Conservation (phyloP, 1,140 invertebrate genomes). For the Drosophila dunni region DNA sequence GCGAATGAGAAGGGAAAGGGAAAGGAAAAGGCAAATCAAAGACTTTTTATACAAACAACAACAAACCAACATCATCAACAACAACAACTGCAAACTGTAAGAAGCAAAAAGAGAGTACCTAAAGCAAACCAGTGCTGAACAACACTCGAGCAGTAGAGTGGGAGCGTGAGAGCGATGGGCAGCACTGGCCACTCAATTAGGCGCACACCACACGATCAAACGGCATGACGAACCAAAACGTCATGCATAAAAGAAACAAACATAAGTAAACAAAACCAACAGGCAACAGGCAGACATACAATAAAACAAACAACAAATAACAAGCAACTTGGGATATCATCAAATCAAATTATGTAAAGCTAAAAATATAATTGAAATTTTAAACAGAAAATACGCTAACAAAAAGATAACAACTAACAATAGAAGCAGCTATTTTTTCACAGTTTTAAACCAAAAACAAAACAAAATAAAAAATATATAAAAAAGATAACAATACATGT, state of each 20-base stretch:
- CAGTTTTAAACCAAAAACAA: constrained; percentile 72
- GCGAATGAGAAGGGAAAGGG: constrained; percentile 51
- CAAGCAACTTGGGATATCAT: constrained; percentile 53
- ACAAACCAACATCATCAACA: constrained; percentile 35
- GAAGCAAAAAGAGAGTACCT: constrained; percentile 18
- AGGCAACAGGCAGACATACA: constrained; percentile 23
- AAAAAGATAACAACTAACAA: constrained; percentile 64
- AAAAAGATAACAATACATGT: constrained; percentile 7
- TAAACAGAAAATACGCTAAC: constrained; percentile 64
- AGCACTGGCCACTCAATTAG: constrained; percentile 45
- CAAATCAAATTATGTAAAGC: constrained; percentile 73
- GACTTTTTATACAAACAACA: constrained; percentile 81
- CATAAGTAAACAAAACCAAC: too few species aligned
- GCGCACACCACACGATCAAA: constrained; percentile 49
- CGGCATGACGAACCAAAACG: constrained; percentile 3
- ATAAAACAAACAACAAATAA: constrained; percentile 11
- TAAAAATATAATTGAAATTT: constrained; percentile 67
- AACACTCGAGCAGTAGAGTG: background rate
- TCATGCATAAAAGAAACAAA: background rate
- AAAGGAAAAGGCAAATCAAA: constrained; percentile 76
- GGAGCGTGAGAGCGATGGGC: constrained; percentile 2
- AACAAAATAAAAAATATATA: constrained; percentile 27
- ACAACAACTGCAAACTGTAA: constrained; percentile 42
- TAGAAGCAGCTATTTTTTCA: constrained; percentile 84
- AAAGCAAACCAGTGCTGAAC: constrained; percentile 27